A percentile compares a stretch with the other conserved stretches of the same genome.
Evolutionary conservation across 2,888 invertebrate species (phyloP).

Genomic region (Orthonychiurus folsomi): DNA sequence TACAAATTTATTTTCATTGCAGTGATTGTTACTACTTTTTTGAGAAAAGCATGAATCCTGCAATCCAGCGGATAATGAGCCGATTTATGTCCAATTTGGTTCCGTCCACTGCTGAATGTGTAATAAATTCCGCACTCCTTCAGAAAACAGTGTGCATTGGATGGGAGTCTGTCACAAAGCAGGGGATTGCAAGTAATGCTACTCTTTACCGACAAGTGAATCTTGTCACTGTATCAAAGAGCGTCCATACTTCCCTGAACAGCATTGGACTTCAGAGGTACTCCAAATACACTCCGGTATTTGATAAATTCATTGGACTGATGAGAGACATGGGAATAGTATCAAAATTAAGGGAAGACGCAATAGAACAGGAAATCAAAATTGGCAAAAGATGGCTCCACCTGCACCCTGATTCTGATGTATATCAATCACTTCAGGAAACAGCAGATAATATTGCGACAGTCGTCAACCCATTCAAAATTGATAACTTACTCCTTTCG

Average conservation of each 20-base stretch:
- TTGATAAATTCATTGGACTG: conserved; percentile 18
- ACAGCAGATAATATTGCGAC: not conserved
- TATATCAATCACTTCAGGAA: not conserved
- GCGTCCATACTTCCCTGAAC: conserved; percentile 23
- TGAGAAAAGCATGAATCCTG: not conserved
- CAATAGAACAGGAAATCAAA: not conserved
- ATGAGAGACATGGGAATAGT: conserved; percentile 28
- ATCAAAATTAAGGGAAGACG: conserved; percentile 16
- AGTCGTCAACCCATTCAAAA: not conserved
- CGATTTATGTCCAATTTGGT: conserved; percentile 20
- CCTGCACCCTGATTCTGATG: not conserved
- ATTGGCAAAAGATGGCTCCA: not conserved
- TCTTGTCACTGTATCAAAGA: conserved; percentile 18
- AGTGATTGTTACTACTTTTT: not conserved
- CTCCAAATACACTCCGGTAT: conserved; percentile 22
- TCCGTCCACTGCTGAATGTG: conserved; percentile 22
- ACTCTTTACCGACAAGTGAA: conserved; percentile 20
- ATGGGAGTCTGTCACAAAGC: conserved; percentile 24
- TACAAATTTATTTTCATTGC: no score
- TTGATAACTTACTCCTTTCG: not conserved
- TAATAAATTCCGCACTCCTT: conserved; percentile 19
- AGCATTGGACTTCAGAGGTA: conserved; percentile 26
- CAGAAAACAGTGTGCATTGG: conserved; percentile 23
- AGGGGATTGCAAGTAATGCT: conserved; percentile 23
- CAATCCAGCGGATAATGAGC: not conserved